Base-by-base conservation (phyloP, 2,113 vertebrate genomes). In the Cinclus cinclus region DNA sequence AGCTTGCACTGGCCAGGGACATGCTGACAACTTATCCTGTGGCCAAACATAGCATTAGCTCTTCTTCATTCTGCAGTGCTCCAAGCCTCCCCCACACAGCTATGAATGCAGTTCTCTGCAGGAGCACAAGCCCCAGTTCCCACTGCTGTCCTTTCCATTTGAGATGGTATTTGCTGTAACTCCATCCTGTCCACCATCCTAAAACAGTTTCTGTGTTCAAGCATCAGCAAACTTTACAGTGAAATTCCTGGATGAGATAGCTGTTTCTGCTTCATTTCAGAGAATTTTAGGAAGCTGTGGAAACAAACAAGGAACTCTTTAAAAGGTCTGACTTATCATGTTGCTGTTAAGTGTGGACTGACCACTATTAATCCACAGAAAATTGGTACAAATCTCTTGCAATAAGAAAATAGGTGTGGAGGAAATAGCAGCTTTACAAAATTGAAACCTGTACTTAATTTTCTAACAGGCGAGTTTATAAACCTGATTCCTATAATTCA, bases 401-500 rank as follows among this genome's bases (percentile, higher is more conserved):
- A 89, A 58, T 50, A 88, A 90, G 92, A 94, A 92, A 88, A 83
- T 58, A 90, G 80, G 53, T 74, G 58, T 49, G 41, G 59, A 95
- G 90, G 92, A 96, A 96, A 92, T 78, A 75, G 80, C 85, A 90
- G 91, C 91, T 96, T 94, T 89, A 42, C 67, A 88, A 93, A 94
- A 77, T 62, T 77, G 63, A 92, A 94, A 80, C 13, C 33, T 42
- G 13, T 90, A 87, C 82, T 96, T 96, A 75, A 75, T 92, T 94
- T 96, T 94, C 86, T 96, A 71, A 78, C 69, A 75, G 53, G 41
- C 10, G 3, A 64, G 20, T 83, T 93, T 96, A 84, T 63, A 52
- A 96, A 95, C 41, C 44, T 75, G 73, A 92, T 81, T 95, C 64
- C 65, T 83, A 46, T 60, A 95, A 96, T 91, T 95, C 93, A 90